phyloP scores from a whole-genome alignment of 2,888 invertebrate genomes.

The Chorisops tibialis region DNA sequence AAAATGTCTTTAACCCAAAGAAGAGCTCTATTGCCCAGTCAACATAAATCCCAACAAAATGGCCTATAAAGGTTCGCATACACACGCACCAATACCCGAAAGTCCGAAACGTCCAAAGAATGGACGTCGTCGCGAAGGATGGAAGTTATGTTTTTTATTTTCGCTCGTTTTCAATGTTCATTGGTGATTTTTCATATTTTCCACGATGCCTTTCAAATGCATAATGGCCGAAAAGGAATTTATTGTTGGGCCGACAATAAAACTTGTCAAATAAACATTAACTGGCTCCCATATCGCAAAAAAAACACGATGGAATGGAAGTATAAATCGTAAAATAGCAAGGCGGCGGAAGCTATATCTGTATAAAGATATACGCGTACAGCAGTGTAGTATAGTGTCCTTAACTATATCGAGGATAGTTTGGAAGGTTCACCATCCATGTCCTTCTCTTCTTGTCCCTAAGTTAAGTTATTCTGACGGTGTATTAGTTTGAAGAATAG shows the following conservation, averaged over 20 bases:
- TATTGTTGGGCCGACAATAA: conserved; percentile 37
- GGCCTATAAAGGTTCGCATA: conserved; percentile 6
- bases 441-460: no score
- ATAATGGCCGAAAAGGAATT: conserved; percentile 35
- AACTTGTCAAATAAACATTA: conserved; percentile 40
- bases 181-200: conserved; percentile 25
- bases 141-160: neutral
- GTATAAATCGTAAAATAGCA: conserved; percentile 13
- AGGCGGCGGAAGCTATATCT: neutral
- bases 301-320: neutral
- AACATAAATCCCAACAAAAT: conserved; percentile 15
- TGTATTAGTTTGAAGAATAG: no score
- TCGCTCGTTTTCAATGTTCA: conserved; percentile 10
- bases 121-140: no score
- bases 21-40: neutral
- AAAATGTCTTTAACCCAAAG: no score
- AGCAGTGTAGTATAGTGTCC: no score
- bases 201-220: conserved; percentile 26
- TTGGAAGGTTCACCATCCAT: no score
- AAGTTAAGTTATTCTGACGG: no score
- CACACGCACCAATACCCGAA: neutral
- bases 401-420: no score
- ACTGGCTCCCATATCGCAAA: conserved; percentile 25
- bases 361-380: no score
- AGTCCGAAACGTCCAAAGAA: conserved; percentile 2